Percentiles rank a stretch among this genome's conserved stretches.
These are phyloP conservation scores for Scaptomyza flava DNA, from an alignment of 2,888 invertebrate genomes.

Conservation along the genomic window DNA sequence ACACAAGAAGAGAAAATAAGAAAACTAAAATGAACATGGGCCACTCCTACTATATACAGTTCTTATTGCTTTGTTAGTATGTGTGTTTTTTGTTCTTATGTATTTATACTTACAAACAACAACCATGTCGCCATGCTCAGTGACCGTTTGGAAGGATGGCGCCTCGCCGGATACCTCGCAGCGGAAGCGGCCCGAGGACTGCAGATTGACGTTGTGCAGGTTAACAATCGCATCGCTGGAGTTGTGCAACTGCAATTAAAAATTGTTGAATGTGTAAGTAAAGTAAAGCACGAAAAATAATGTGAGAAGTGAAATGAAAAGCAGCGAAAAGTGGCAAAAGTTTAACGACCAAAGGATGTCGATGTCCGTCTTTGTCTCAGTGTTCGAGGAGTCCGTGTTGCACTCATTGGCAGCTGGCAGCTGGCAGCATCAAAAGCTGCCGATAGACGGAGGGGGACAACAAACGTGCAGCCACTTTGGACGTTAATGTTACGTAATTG, in stretches of 20 bases:
- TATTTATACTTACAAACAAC: slow-evolving; percentile 87
- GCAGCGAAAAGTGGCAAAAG: slow-evolving; percentile 55
- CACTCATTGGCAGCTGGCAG: slow-evolving; percentile 41
- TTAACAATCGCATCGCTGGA: slow-evolving; percentile 88
- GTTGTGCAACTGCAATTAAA: slow-evolving; percentile 87
- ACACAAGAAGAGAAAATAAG: background rate
- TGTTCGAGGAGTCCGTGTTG: slow-evolving; percentile 1
- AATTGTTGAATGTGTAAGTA: slow-evolving; percentile 65
- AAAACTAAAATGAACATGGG: background rate
- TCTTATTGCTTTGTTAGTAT: slow-evolving; percentile 2
- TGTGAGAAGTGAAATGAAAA: slow-evolving; percentile 21
- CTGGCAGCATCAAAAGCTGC: slow-evolving; percentile 42
- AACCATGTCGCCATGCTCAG: slow-evolving; percentile 88
- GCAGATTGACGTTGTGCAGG: slow-evolving; percentile 87
- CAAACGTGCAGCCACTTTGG: slow-evolving; percentile 62
- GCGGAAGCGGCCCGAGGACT: slow-evolving; percentile 88
- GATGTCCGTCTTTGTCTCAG: slow-evolving; percentile 13
- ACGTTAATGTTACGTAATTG: slow-evolving; percentile 75
- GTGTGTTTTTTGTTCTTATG: background rate
- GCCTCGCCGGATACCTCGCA: slow-evolving; percentile 90
- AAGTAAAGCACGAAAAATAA: slow-evolving; percentile 39
- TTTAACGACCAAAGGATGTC: slow-evolving; percentile 42
- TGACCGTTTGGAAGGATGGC: slow-evolving; percentile 89
- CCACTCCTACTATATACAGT: background rate
- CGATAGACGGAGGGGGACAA: background rate